Base-by-base conservation (phyloP, 1,140 invertebrate species). In the Dendroctonus valens region DNA sequence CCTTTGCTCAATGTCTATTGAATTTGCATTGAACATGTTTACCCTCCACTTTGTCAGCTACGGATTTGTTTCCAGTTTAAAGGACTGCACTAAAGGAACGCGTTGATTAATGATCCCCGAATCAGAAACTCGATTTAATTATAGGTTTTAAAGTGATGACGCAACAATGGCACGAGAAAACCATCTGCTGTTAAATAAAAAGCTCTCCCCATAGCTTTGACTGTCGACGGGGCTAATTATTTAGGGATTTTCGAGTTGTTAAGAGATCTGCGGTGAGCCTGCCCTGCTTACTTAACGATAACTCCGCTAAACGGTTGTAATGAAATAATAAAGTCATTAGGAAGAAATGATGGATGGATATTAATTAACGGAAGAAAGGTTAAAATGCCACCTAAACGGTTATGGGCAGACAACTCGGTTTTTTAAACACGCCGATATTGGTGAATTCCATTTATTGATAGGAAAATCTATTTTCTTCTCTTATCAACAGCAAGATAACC, bases 121-220 rank as follows among this genome's bases (percentile, higher is more conserved):
- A 42, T 39, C 41, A 48, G 57, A 59, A 42, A 42, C 41, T 44
- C 41, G 44, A 50, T 50, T 60, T 60, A 60, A 60, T 60, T 60
- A 60, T 60, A 37, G 59, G 46, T 49, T 60, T 60, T 50, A 50
- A 42, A 40, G 48, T 50, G 59, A 60, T 41, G 59, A 60, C 59
- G 59, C 40, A 60, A 60, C 59, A 60, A 60, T 50, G 40, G 59
- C 55, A 58, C 55, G 46, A 38, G 59, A 41, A 60, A 60, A 60
- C 59, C 59, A 60, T 60, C 59, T 60, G 59, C 44, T 50, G 59
- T 50, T 60, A 60, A 60, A 60, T 60, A 60, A 60, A 60, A 55
- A 60, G 48, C 37, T 50, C 53, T 49, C 44, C 48, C 44, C 40
- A 14, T 37, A 60, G 59, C 59, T 60, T 50, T 60, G n/a, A 60